Conservation (phyloP, 37 sponge, comb jelly and placozoan species). For the Geodia barretti region DNA sequence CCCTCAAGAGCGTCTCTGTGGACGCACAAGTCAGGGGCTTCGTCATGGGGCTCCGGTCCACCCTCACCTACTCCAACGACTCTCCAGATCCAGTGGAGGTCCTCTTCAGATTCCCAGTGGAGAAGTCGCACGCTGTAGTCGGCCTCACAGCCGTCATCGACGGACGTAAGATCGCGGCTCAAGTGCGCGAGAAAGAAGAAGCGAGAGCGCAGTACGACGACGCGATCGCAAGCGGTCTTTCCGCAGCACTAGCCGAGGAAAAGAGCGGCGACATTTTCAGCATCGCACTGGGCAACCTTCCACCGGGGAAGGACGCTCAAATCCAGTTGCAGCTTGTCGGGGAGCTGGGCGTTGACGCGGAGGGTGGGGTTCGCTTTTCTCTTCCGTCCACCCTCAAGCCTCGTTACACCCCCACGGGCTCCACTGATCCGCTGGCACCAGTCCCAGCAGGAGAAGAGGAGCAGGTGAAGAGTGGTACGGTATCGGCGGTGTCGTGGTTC, state of each 20-base stretch:
- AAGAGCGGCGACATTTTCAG: slow-evolving; percentile 79
- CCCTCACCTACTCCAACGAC: slow-evolving; percentile 67
- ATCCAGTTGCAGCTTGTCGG: slow-evolving; percentile 62
- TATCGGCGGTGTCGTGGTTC: slow-evolving; percentile 45
- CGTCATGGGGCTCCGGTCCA: slow-evolving; percentile 59
- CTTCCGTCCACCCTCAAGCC: slow-evolving; percentile 64
- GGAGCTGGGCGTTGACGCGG: slow-evolving; percentile 53
- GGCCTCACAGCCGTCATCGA: slow-evolving; percentile 63
- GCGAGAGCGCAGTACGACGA: slow-evolving; percentile 73
- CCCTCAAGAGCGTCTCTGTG: slow-evolving; percentile 62
- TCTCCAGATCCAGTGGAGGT: slow-evolving; percentile 57
- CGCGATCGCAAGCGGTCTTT: slow-evolving; percentile 68
- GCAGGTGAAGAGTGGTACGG: not conserved
- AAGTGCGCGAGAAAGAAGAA: slow-evolving; percentile 73
- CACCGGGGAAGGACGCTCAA: slow-evolving; percentile 60
- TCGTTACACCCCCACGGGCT: slow-evolving; percentile 49
- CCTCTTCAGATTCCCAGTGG: slow-evolving; percentile 75
- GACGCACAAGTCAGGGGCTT: slow-evolving; percentile 36
- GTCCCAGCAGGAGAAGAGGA: not conserved
- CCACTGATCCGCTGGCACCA: slow-evolving; percentile 2
- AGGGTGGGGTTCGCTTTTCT: slow-evolving; percentile 55
- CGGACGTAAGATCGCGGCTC: slow-evolving; percentile 64
- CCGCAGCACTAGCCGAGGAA: slow-evolving; percentile 77
- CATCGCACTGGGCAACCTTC: slow-evolving; percentile 77
- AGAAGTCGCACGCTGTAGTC: slow-evolving; percentile 72